These are phyloP conservation scores for Peromyscus attwateri DNA, from an alignment of 2,797 vertebrate species.

Conservation along the genomic window DNA sequence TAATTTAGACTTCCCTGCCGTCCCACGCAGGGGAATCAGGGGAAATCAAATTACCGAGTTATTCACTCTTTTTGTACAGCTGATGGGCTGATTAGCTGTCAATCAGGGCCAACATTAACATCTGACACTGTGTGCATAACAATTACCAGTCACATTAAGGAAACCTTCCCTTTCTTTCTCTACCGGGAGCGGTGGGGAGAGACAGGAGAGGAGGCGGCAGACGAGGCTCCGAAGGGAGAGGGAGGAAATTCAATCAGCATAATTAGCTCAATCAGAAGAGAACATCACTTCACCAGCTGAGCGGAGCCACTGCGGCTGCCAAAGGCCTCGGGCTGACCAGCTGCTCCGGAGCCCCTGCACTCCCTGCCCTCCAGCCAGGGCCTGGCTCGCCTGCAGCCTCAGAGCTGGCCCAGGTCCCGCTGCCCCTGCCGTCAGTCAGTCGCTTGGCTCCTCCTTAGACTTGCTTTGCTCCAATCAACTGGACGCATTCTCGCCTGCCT, in stretches of 20 bases:
- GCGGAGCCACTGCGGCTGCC: constrained; percentile 59
- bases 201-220: constrained; percentile 81
- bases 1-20: constrained; percentile 89
- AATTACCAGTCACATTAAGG: constrained; percentile 93
- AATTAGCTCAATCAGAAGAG: constrained; percentile 91
- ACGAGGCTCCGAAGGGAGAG: constrained; percentile 81
- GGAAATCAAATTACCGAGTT: constrained; percentile 92
- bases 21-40: constrained; percentile 89
- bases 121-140: constrained; percentile 94
- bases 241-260: constrained; percentile 90
- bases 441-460: constrained; percentile 47
- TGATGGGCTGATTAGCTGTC: constrained; percentile 95
- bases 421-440: constrained; percentile 36
- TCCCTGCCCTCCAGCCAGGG: constrained; percentile 52
- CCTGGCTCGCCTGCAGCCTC: constrained; percentile 17
- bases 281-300: constrained; percentile 86
- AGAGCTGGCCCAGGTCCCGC: background rate
- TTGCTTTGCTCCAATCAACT: constrained; percentile 67
- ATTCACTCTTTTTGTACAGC: constrained; percentile 92
- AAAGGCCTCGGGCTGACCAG: constrained; percentile 76
- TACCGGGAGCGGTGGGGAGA: constrained; percentile 84
- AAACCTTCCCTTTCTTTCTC: constrained; percentile 88
- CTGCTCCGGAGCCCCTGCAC: constrained; percentile 65
- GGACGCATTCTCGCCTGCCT: background rate
- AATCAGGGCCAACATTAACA: constrained; percentile 91